Evolutionary conservation across 2,113 vertebrate genomes (phyloP), one percentile per base, ranked within the genome.

Genomic region (Heterotis niloticus): DNA sequence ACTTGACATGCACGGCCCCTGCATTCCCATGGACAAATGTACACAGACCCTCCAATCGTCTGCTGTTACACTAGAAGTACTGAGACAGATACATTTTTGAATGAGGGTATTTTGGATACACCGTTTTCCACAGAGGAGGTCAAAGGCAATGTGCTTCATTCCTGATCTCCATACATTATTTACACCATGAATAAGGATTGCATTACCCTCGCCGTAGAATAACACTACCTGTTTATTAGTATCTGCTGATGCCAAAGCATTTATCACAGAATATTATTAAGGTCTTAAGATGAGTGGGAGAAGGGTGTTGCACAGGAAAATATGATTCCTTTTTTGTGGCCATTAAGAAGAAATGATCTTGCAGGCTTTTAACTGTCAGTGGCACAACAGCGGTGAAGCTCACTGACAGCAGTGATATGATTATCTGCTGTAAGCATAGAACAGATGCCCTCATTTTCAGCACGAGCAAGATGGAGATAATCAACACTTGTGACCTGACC

Each of bases 341-440:
- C 70, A 56, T 56, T 56, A 18, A 29, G 24, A n/a, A 44, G 34
- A 44, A 44, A 20, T 5, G 60, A 1, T 26, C 26, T n/a, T 14
- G 23, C 64, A 59, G 14, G 56, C 60, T 44, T 44, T 44, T 44
- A 44, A 44, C 7, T 44, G 34, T 2, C 95, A 95, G 94, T 7
- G 7, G 34, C 95, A 95, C 94, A 89, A 90, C 95, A 90, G 91
- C 92, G 90, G 93, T 96, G 95, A 96, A 96, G 94, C 94, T 92
- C 95, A 93, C 94, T 96, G 96, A 98, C 95, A 98, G 95, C 93
- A 95, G 95, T 89, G 92, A 94, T 93, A 95, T 95, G 96, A 97
- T 98, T 98, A 98, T 95, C 94, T 94, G 7, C 34, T 44, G 34
- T 44, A 95, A 96, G 97, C 96, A 94, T 94, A 95, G 95, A 96